These are phyloP conservation scores for Syritta pipiens DNA, from an alignment of 2,888 invertebrate genomes.

Conservation along the genomic window DNA sequence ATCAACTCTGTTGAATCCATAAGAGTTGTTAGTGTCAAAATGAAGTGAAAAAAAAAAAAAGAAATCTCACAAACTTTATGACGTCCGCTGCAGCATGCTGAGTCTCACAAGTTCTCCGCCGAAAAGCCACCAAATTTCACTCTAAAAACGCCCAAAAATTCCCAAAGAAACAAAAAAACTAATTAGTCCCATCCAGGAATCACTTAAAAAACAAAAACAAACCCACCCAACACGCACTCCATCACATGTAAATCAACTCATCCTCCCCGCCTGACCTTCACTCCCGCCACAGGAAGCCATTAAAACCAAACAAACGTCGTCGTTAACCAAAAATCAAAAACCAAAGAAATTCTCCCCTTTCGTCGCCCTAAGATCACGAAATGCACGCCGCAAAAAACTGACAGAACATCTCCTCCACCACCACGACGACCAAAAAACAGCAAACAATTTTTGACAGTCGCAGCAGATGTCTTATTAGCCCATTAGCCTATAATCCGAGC, in stretches of 20 bases:
- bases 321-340: slow-evolving; percentile 30
- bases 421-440: slow-evolving; percentile 11
- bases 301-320: slow-evolving; percentile 37
- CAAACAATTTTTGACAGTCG: slow-evolving; percentile 46
- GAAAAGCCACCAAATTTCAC: no score
- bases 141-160: not conserved
- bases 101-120: no score
- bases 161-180: slow-evolving; percentile 6
- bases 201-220: not conserved
- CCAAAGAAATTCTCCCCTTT: slow-evolving; percentile 27
- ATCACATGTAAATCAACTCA: slow-evolving; percentile 45
- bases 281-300: slow-evolving; percentile 41
- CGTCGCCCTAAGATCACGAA: slow-evolving; percentile 31
- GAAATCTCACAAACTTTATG: no score
- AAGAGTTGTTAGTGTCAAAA: no score
- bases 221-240: slow-evolving; percentile 27
- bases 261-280: slow-evolving; percentile 38
- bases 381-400: not conserved
- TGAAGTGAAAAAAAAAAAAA: no score
- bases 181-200: slow-evolving; percentile 14
- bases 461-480: slow-evolving; percentile 60
- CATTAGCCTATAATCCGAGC: slow-evolving; percentile 60
- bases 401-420: not conserved
- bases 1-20: no score
- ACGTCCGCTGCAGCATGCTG: no score